Conservation (phyloP, 2,113 vertebrate species). For the Gambusia affinis region DNA sequence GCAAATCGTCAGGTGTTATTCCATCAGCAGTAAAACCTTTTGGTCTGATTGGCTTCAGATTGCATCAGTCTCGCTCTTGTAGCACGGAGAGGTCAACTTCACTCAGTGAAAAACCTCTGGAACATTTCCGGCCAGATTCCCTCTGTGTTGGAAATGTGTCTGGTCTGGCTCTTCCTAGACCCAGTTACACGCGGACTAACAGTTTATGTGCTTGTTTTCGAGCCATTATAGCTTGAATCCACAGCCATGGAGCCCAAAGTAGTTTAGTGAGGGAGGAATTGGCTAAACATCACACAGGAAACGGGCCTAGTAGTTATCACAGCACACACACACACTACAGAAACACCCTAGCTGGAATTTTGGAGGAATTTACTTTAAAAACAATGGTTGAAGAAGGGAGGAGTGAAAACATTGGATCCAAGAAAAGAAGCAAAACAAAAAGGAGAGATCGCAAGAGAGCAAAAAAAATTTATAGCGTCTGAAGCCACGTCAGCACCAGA, state of each 20-base stretch:
- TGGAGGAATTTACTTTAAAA: conserved; percentile 21
- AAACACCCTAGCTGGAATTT: conserved; percentile 42
- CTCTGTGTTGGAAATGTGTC: conserved; percentile 22
- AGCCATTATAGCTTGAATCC: conserved; percentile 54
- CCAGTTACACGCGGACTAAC: conserved; percentile 22
- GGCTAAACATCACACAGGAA: conserved; percentile 71
- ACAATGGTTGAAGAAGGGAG: conserved; percentile 16
- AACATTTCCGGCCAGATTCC: conserved; percentile 6
- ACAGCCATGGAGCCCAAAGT: conserved; percentile 38
- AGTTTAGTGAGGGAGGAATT: conserved; percentile 55
- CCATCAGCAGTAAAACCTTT: conserved; percentile 21
- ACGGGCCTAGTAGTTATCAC: conserved; percentile 47
- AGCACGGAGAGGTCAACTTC: neutral
- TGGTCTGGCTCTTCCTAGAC: conserved; percentile 27
- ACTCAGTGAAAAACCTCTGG: neutral
- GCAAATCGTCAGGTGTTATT: conserved; percentile 49
- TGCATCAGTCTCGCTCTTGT: conserved; percentile 4
- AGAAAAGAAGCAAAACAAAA: conserved; percentile 27
- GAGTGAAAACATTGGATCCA: conserved; percentile 12
- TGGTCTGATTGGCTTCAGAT: conserved; percentile 8
- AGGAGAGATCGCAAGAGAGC: conserved; percentile 36
- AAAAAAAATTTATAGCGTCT: conserved; percentile 58
- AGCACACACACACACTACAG: conserved; percentile 7
- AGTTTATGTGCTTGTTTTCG: conserved; percentile 54
- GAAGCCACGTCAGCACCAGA: conserved; percentile 77